phyloP scores from a whole-genome alignment of 1,140 invertebrate genomes.

The Bathynomus jamesi region DNA sequence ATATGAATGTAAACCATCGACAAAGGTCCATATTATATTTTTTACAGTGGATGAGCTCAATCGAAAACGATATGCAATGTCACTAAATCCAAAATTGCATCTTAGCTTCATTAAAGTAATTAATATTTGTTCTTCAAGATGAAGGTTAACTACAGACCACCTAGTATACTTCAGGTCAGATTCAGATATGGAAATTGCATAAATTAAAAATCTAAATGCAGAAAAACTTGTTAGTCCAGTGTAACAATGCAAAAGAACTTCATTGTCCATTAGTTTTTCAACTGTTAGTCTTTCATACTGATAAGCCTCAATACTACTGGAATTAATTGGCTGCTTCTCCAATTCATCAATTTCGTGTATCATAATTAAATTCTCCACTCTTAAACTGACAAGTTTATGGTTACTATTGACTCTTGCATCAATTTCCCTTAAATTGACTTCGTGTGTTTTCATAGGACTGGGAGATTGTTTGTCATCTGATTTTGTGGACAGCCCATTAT shows the following conservation, averaged over 20 bases:
- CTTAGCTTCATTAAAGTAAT: background rate
- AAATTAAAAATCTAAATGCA: background rate
- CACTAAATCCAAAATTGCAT: background rate
- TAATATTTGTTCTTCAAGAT: background rate
- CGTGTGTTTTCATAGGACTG: too few relatives aligned
- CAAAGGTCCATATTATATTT: background rate
- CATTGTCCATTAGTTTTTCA: background rate
- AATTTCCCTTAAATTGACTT: background rate
- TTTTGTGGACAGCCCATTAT: too few relatives aligned
- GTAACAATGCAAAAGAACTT: background rate
- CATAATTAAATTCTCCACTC: background rate
- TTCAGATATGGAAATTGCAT: background rate
- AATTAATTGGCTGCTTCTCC: background rate
- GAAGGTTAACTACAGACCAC: background rate
- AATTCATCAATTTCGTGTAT: background rate
- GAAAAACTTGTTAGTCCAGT: background rate
- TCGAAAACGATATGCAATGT: background rate
- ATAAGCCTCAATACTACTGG: background rate
- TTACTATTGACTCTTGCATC: background rate
- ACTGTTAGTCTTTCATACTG: background rate
- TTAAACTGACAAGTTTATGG: background rate
- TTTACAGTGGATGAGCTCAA: background rate
- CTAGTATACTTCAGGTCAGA: background rate
- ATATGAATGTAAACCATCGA: background rate
- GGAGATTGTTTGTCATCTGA: too few relatives aligned